Evolutionary conservation across 2,888 invertebrate genomes (phyloP).

Genomic region (Lucinisca nassula): DNA sequence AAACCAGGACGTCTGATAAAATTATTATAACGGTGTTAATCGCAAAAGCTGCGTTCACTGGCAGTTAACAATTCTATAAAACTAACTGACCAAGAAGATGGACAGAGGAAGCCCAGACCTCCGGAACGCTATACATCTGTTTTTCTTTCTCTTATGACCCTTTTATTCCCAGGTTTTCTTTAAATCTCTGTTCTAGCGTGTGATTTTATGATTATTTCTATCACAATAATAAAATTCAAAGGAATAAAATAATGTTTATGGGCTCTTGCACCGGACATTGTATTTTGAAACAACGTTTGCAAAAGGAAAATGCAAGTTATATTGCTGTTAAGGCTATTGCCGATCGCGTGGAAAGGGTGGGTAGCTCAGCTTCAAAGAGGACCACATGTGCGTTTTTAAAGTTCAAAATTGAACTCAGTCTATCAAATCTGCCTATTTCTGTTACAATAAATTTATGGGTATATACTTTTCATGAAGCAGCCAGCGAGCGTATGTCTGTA

Average conservation of each 20-base stretch:
- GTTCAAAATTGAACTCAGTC: neutral
- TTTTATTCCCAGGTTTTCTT: conserved; percentile 29
- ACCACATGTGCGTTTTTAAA: neutral
- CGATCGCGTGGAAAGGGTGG: neutral
- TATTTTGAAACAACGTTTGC: conserved; percentile 5
- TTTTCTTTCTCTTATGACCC: conserved; percentile 42
- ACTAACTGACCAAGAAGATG: conserved; percentile 69
- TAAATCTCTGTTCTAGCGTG: conserved; percentile 68
- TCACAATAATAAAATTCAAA: conserved; percentile 68
- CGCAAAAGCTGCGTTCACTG: neutral
- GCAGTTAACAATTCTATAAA: conserved; percentile 69
- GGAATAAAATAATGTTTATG: conserved; percentile 62
- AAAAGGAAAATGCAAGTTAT: neutral
- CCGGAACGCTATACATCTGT: conserved; percentile 59
- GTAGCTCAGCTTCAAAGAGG: neutral
- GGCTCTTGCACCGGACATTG: conserved; percentile 62
- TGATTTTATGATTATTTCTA: conserved; percentile 72
- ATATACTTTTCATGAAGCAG: too few relatives aligned
- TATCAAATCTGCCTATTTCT: neutral
- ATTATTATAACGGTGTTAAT: conserved; percentile 12
- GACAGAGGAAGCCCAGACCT: conserved; percentile 33
- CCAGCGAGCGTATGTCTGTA: too few relatives aligned
- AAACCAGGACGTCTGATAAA: conserved; percentile 1
- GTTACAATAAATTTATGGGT: neutral
- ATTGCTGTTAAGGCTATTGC: neutral